phyloP scores from a whole-genome alignment of 2,113 vertebrate genomes.

The Ctenodactylus gundi region DNA sequence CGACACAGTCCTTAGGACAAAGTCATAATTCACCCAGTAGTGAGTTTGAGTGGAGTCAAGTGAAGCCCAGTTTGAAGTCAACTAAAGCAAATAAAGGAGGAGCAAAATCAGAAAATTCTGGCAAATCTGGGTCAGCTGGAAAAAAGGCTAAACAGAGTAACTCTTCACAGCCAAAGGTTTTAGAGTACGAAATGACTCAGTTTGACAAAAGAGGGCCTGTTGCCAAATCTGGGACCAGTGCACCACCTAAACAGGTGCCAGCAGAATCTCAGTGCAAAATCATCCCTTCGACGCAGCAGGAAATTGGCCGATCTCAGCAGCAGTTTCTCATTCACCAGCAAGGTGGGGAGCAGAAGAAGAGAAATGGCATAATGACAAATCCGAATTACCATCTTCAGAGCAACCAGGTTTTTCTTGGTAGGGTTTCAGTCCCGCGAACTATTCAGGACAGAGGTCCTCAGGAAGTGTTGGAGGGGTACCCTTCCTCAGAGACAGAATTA shows the following conservation, averaged over 20 bases:
- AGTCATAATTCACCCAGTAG: slow-evolving; percentile 91
- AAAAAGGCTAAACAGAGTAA: slow-evolving; percentile 91
- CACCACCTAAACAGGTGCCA: slow-evolving; percentile 81
- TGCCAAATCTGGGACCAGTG: slow-evolving; percentile 88
- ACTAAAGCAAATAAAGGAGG: slow-evolving; percentile 90
- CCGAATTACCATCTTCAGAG: slow-evolving; percentile 98
- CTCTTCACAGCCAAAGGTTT: slow-evolving; percentile 90
- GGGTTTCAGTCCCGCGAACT: slow-evolving; percentile 94
- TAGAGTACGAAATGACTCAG: slow-evolving; percentile 99
- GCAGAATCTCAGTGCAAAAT: slow-evolving; percentile 91
- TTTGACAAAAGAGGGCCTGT: slow-evolving; percentile 92
- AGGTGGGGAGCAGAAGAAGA: slow-evolving; percentile 92
- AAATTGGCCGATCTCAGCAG: slow-evolving; percentile 89
- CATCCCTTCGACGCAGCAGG: slow-evolving; percentile 87
- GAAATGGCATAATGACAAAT: slow-evolving; percentile 99
- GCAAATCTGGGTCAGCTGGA: slow-evolving; percentile 89
- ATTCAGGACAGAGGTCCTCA: slow-evolving; percentile 91
- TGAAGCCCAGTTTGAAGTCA: slow-evolving; percentile 92
- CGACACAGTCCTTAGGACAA: slow-evolving; percentile 91
- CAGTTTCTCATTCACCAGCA: slow-evolving; percentile 95
- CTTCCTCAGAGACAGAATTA: slow-evolving; percentile 93
- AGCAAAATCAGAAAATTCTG: slow-evolving; percentile 87
- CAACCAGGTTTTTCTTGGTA: slow-evolving; percentile 95
- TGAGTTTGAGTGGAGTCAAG: slow-evolving; percentile 96
- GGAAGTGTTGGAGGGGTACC: slow-evolving; percentile 94